phyloP scores from a whole-genome alignment of 1,140 invertebrate species.

The Meloidogyne hapla region DNA sequence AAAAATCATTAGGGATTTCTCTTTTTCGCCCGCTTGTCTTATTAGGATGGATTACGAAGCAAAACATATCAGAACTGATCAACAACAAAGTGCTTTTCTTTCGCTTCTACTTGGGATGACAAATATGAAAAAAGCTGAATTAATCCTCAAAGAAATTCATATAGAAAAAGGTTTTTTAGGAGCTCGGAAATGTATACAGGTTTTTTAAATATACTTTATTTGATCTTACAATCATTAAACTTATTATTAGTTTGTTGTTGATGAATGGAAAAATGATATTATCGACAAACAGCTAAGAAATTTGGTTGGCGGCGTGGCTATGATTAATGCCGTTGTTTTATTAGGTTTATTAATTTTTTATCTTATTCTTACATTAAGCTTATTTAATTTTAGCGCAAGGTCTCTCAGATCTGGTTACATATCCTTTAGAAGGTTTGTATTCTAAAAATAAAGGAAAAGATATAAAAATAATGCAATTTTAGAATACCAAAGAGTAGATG shows the following conservation, averaged over 20 bases:
- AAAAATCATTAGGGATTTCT: conserved; percentile 46
- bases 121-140: conserved; percentile 49
- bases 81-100: conserved; percentile 48
- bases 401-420: conserved; percentile 84
- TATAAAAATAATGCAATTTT: too few species aligned
- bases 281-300: conserved; percentile 83
- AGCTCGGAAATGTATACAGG: conserved; percentile 33
- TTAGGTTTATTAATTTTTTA: too few species aligned
- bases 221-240: not conserved
- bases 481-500: conserved; percentile 87
- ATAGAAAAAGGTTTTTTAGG: conserved; percentile 48
- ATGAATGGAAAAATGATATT: conserved; percentile 91
- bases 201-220: not conserved
- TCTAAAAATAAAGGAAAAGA: too few species aligned
- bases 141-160: conserved; percentile 48
- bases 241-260: conserved; percentile 65
- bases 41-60: conserved; percentile 51
- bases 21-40: conserved; percentile 46
- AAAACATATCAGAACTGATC: conserved; percentile 53
- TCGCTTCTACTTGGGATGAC: conserved; percentile 50
- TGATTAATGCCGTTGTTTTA: conserved; percentile 69
- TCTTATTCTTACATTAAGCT: too few species aligned
- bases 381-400: too few species aligned
- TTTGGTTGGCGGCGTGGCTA: conserved; percentile 84
- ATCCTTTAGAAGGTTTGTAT: conserved; percentile 76